Evolutionary conservation across 2,888 invertebrate genomes (phyloP), one percentile per base, ranked within the genome.

Genomic region (Hemaris fuciformis): DNA sequence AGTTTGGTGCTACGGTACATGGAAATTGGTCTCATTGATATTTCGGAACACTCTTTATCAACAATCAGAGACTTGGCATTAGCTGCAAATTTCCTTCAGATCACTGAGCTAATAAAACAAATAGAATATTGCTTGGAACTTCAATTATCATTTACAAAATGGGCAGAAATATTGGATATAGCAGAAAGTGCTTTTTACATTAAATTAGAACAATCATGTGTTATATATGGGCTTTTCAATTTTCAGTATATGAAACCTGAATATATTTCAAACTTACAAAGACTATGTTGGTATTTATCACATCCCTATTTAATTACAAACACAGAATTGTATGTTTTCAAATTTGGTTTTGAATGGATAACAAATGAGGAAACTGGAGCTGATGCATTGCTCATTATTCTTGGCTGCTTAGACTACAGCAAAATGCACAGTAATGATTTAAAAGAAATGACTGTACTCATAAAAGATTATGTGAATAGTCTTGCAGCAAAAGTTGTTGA

Each of bases 211-310:
- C 77, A 83, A 61, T 59, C 70, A 2, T 72, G 84, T 3, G 82
- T 80, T 27, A 76, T 82, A 15, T 86, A 74, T 69, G 90, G 89
- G 0, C 71, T 92, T 4, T 72, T 86, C 5, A 76, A 84, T 10
- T 91, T 91, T 62, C 80, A 84, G 60, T 60, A 62, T 6, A 87
- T 90, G 87, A 81, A 81, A 59, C 77, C 83, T 7, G 75, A 83
- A 59, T 74, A 74, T 62, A 77, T 91, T 53, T 78, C 82, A 22
- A 72, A 83, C 42, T 73, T 91, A 31, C 67, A 80, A 3, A 85
- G 76, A 66, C 70, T 92, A 0, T 83, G 80, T 42, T 92, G 91
- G 91, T 91, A 91, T 62, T 75, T 92, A 10, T 90, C 91, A 20
- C 89, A 91, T 64, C 84, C 89, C 56, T 83, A 85, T 67, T 76